phyloP scores from a whole-genome alignment of 2,888 invertebrate genomes.

The Peribatodes rhomboidaria region DNA sequence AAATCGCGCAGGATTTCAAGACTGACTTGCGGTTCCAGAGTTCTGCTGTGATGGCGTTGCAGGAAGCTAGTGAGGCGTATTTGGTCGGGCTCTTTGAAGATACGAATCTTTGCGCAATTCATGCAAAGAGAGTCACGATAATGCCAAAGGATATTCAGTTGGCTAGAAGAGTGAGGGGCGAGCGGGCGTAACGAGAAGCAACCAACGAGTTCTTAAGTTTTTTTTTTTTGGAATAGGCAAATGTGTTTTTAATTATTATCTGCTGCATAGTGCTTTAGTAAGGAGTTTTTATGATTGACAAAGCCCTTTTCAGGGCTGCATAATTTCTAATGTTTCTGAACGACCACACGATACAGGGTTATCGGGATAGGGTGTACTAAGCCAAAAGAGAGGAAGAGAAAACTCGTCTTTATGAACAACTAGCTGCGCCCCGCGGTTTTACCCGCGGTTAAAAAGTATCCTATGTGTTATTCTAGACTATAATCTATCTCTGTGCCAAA shows the following conservation, averaged over 20 bases:
- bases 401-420: no score
- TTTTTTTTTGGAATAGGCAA: background rate
- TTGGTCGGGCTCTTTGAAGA: slow-evolving; percentile 91
- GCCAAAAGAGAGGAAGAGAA: background rate
- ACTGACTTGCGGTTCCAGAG: slow-evolving; percentile 90
- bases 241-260: no score
- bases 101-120: slow-evolving; percentile 92
- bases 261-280: no score
- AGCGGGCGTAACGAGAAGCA: slow-evolving; percentile 58
- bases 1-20: slow-evolving; percentile 92
- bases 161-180: slow-evolving; percentile 73
- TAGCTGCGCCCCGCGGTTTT: no score
- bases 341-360: slow-evolving; percentile 21
- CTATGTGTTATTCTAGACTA: no score
- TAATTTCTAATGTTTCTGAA: slow-evolving; percentile 45
- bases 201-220: background rate
- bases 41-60: slow-evolving; percentile 89
- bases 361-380: no score
- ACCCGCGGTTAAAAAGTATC: no score
- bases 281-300: slow-evolving; percentile 58
- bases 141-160: slow-evolving; percentile 78
- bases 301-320: slow-evolving; percentile 82
- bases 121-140: slow-evolving; percentile 83
- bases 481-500: no score
- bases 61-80: slow-evolving; percentile 88